These are phyloP conservation scores for Cottus gobio DNA, from an alignment of 2,113 vertebrate species.

Conservation along the genomic window DNA sequence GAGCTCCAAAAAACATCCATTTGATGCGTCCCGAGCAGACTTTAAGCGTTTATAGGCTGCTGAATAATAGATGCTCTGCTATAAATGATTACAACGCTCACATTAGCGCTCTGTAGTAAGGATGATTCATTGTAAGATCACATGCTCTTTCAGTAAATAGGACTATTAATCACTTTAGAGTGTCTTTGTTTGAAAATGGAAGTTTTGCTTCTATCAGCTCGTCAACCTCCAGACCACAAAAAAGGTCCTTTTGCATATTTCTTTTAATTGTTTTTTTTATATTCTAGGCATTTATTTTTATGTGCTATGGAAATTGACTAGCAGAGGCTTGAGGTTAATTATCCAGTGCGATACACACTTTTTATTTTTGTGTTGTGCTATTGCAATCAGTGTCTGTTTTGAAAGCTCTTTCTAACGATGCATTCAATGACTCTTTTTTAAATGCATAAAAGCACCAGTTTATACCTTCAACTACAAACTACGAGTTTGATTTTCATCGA, in stretches of 20 bases:
- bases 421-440: slow-evolving; percentile 19
- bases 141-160: slow-evolving; percentile 43
- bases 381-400: neutral
- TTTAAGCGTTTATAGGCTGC: slow-evolving; percentile 8
- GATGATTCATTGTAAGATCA: slow-evolving; percentile 50
- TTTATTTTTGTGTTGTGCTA: neutral
- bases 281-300: neutral
- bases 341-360: neutral
- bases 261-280: neutral
- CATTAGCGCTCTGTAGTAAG: slow-evolving; percentile 29
- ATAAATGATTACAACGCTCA: slow-evolving; percentile 41
- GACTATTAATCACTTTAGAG: slow-evolving; percentile 42
- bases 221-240: neutral
- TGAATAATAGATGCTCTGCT: slow-evolving; percentile 44
- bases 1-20: slow-evolving; percentile 46
- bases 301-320: neutral
- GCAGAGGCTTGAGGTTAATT: neutral
- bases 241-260: neutral
- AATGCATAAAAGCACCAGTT: neutral
- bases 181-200: slow-evolving; percentile 36
- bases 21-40: slow-evolving; percentile 31
- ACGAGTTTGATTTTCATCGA: neutral
- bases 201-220: slow-evolving; percentile 2
- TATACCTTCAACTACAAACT: neutral
- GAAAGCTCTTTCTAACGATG: neutral